Evolutionary conservation across 2,888 invertebrate genomes (phyloP).

Genomic region (Phyllotreta striolata): DNA sequence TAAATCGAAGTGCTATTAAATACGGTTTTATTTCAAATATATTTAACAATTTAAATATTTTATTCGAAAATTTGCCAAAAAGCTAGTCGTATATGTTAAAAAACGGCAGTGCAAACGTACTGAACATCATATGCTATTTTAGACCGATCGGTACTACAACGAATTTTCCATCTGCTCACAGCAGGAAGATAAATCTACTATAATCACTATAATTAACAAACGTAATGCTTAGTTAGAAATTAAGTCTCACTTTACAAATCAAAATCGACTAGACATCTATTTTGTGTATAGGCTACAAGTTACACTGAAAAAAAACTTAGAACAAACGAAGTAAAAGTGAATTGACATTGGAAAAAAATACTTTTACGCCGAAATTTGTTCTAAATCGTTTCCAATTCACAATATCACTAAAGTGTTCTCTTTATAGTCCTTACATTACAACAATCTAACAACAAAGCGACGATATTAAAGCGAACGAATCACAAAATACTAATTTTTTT

Average conservation of each 20-base stretch:
- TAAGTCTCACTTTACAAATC: constrained; percentile 4
- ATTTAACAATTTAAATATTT: constrained; percentile 26
- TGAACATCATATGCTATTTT: constrained; percentile 3
- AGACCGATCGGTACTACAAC: constrained; percentile 3
- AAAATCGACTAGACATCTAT: constrained; percentile 14
- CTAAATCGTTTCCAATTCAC: no score
- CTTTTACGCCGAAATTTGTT: no score
- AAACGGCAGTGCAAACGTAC: constrained; percentile 38
- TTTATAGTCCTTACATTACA: neutral
- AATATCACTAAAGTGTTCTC: no score
- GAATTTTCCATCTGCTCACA: constrained; percentile 10
- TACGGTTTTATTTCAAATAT: constrained; percentile 6
- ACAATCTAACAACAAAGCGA: constrained; percentile 19
- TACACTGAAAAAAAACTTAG: constrained; percentile 5
- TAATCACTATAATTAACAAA: constrained; percentile 3
- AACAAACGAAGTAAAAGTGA: neutral
- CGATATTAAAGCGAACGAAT: constrained; percentile 21
- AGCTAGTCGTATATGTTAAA: constrained; percentile 32
- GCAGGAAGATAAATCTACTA: constrained; percentile 6
- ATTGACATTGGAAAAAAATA: neutral
- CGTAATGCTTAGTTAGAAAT: constrained; percentile 8
- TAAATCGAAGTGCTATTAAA: neutral
- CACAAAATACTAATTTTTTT: constrained; percentile 24
- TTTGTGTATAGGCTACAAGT: constrained; percentile 5
- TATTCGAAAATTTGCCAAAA: constrained; percentile 30